Base-by-base conservation (phyloP, 2,888 invertebrate genomes). In the Capitulum mitella region DNA sequence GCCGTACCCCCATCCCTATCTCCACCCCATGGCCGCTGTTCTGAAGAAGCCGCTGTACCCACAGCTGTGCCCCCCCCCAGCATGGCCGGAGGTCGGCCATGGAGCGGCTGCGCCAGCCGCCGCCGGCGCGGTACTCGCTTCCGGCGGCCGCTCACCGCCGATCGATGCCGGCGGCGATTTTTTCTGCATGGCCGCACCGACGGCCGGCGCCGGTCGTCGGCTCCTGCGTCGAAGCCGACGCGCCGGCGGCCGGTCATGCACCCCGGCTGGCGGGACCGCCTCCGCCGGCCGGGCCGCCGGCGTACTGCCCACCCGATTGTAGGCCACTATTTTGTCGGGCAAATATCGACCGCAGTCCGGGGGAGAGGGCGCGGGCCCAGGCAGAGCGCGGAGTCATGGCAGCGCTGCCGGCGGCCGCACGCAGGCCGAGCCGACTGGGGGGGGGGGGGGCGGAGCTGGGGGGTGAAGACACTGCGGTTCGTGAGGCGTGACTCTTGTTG, bases 121-220 rank as follows among this genome's bases (percentile, higher is more conserved):
- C 6, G n/a, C 58, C 51, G 51, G 19, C 12, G 22, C 22, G 29
- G n/a, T n/a, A 10, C 29, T 14, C 54, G 26, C n/a, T 58, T 58
- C 58, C 58, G 58, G 58, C 58, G 43, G 51, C 51, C 19, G 6
- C 34, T 29, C 34, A 29, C 61, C 70, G 37, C 26, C 32, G 70
- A 70, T 70, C 70, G 70, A 70, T 70, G 70, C 37, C 10, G 40
- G 37, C 26, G 19, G 29, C 58, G 22, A 70, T 37, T 70, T 70
- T 70, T 70, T 70, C 70, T 40, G 70, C 70, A 70, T 40, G 70
- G 40, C 70, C n/a, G 70, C 70, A 40, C 40, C 26, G 37, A 3
- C 40, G 70, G 70, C 22, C 70, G 70, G 12, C 37, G 70, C 22
- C 37, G 26, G n/a, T 58, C 26, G n/a, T n/a, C 43, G 43, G 43